These are phyloP conservation scores for Pteronotus mesoamericanus DNA, from an alignment of 2,797 vertebrate genomes.

Conservation along the genomic window DNA sequence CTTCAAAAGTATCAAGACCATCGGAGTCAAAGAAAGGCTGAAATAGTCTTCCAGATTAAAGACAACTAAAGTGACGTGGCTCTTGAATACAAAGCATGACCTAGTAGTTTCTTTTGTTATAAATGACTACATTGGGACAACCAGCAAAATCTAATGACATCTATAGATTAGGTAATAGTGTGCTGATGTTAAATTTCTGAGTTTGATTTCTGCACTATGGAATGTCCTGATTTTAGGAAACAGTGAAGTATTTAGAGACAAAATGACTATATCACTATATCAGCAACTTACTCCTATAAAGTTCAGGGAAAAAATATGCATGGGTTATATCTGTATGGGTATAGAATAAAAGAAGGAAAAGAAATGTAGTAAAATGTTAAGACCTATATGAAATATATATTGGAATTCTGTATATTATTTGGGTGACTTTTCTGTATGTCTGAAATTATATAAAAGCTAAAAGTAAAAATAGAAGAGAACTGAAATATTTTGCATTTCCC, in stretches of 20 bases:
- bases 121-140: background rate
- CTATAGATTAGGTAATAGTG: background rate
- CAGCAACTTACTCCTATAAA: background rate
- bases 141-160: background rate
- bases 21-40: background rate
- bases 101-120: background rate
- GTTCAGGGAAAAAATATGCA: background rate
- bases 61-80: background rate
- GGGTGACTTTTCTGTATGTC: background rate
- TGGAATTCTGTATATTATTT: background rate
- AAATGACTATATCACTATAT: background rate
- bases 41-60: background rate
- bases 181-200: background rate
- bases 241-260: background rate
- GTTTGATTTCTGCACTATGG: background rate
- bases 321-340: background rate
- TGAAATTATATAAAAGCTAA: background rate
- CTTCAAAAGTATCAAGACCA: background rate
- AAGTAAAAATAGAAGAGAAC: background rate
- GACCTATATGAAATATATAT: background rate
- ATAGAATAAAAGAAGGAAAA: background rate
- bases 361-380: background rate
- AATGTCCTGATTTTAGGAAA: background rate
- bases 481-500: background rate
- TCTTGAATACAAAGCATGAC: background rate